Base-by-base conservation (phyloP, 1,140 invertebrate genomes). In the Elymnias hypermnestra region DNA sequence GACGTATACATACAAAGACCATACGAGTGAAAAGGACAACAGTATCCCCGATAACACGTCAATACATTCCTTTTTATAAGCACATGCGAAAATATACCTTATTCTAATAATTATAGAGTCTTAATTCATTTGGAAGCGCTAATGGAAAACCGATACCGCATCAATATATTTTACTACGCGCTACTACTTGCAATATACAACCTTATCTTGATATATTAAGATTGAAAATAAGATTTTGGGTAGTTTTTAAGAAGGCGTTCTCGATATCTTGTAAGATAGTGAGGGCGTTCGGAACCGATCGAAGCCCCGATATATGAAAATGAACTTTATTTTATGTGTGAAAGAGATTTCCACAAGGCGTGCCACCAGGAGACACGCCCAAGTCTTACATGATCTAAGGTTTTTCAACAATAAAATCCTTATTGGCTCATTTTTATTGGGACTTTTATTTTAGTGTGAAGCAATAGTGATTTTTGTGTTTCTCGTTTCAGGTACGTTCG, bases 121-220 rank as follows among this genome's bases (percentile, higher is more conserved):
- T 17, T 64, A 9, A 53, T 58, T 77, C 45, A 40, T 10, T 33
- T 46, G 43, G 9, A 39, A 1, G 7, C n/a, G 15, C 53, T 84
- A 84, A 84, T 84, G 81, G 81, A 84, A 84, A 84, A 84, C 81
- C 81, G 69, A 84, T 84, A 84, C 57, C 67, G 62, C 78, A 83
- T 84, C 81, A 84, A 84, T 84, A 84, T 75, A 63, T 81, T 83
- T 72, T 62, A 75, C 72, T 49, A 39, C 45, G 25, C 14, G 21
- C 13, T 14, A 28, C 25, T 21, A 18, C 58, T 38, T 44, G 39
- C 52, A 28, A 75, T 50, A 59, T 35, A 52, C 33, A 31, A 26
- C 53, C 62, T 52, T 76, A 59, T 47, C 1, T 3, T 6, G 0
- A 8, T 2, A 25, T 2, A 15, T 46, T 78, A 81, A 58, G 58